Evolutionary conservation across 2,797 vertebrate genomes (phyloP).

Genomic region (Novumbra hubbsi): DNA sequence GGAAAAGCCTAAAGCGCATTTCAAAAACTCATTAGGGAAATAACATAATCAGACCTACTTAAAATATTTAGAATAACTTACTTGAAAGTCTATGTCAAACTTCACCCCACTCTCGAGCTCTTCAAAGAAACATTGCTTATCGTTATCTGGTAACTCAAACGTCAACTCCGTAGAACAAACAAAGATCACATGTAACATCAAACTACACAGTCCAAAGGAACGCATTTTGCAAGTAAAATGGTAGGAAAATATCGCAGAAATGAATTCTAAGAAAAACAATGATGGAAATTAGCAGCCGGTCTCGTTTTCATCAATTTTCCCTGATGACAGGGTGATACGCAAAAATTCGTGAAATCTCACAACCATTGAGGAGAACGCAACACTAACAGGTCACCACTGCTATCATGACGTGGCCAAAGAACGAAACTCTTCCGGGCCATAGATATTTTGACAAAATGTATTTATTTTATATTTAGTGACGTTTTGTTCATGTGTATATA

Average conservation of each 20-base stretch:
- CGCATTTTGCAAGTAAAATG: constrained; percentile 50
- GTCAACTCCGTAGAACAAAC: constrained; percentile 71
- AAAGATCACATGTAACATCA: constrained; percentile 46
- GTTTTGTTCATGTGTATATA: neutral
- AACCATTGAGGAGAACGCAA: neutral
- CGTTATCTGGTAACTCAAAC: constrained; percentile 76
- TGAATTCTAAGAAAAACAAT: neutral
- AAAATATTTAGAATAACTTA: constrained; percentile 37
- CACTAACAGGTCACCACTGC: constrained; percentile 21
- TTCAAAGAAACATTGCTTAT: constrained; percentile 78
- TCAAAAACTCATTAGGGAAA: neutral
- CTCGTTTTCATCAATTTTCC: neutral
- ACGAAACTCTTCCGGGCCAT: constrained; percentile 62
- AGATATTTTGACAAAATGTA: neutral
- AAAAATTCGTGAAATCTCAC: neutral
- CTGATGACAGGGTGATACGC: neutral
- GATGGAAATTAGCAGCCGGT: neutral
- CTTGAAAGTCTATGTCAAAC: constrained; percentile 78
- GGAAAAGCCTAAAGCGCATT: neutral
- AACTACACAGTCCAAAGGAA: constrained; percentile 25
- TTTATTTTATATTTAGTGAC: neutral
- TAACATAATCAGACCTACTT: too few species aligned
- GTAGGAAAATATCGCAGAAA: neutral
- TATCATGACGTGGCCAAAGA: constrained; percentile 70
- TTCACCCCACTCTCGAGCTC: constrained; percentile 67